A percentile compares a stretch with the other conserved stretches of the same genome.
Conservation (phyloP, 2,888 invertebrate species). For the Mythimna impura region DNA sequence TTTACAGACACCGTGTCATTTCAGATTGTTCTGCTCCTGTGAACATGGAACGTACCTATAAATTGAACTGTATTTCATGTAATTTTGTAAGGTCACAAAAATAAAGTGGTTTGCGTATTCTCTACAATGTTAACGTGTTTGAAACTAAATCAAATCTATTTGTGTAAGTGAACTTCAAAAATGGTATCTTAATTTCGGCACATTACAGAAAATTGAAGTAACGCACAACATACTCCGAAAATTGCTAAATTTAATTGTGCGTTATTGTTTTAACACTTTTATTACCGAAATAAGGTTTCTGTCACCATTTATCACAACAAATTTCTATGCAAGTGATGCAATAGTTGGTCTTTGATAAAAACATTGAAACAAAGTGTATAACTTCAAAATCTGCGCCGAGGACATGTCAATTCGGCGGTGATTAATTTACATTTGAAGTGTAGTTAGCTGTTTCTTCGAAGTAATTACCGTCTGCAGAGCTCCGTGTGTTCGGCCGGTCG, state of each 20-base stretch:
- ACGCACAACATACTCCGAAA: neutral
- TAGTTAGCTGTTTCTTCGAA: constrained; percentile 39
- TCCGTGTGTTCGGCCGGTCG: constrained; percentile 10
- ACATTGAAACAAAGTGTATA: no score
- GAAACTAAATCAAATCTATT: neutral
- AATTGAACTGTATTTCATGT: neutral
- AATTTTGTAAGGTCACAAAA: neutral
- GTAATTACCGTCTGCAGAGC: constrained; percentile 37
- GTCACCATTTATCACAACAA: neutral
- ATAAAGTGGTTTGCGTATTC: neutral
- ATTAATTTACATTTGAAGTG: constrained; percentile 52
- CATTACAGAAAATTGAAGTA: neutral
- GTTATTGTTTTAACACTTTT: no score
- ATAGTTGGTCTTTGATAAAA: neutral
- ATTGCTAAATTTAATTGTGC: neutral
- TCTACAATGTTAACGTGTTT: neutral
- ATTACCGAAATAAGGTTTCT: neutral
- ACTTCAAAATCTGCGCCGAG: no score
- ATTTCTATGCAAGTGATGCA: neutral
- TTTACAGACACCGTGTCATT: constrained; percentile 14
- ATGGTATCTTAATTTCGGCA: neutral
- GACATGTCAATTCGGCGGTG: constrained; percentile 5
- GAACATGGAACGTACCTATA: neutral
- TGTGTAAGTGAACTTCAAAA: neutral
- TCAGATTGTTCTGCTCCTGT: constrained; percentile 7